Percentiles rank a stretch among this genome's conserved stretches.
phyloP scores from a whole-genome alignment of 2,888 invertebrate species.

The Scaptomyza flava region DNA sequence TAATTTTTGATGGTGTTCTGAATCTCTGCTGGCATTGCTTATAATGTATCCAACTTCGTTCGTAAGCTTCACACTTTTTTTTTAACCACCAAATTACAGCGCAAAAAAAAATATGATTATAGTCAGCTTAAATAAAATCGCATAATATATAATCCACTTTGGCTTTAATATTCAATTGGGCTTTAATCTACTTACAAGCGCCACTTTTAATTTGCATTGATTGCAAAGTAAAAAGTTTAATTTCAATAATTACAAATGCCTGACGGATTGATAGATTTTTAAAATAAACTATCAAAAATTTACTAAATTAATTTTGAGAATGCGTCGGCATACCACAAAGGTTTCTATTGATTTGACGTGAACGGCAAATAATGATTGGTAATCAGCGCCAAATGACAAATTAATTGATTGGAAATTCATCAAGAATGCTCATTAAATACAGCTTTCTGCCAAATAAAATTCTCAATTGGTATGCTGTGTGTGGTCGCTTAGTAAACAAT shows the following conservation, averaged over 20 bases:
- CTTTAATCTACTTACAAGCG: conserved; percentile 22
- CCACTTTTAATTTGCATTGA: conserved; percentile 22
- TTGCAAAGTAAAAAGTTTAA: not conserved
- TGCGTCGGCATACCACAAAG: not conserved
- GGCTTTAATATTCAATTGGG: conserved; percentile 4
- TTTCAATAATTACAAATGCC: not conserved
- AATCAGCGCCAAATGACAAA: conserved; percentile 68
- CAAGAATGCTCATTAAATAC: conserved; percentile 33
- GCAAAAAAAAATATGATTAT: conserved; percentile 11
- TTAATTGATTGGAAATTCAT: conserved; percentile 62
- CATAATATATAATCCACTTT: conserved; percentile 29
- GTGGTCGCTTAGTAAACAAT: conserved; percentile 11
- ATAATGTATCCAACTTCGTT: no score
- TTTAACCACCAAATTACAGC: not conserved
- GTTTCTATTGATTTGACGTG: conserved; percentile 14
- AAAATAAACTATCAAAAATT: no score
- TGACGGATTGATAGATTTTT: not conserved
- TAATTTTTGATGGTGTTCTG: not conserved
- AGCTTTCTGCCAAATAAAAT: conserved; percentile 34
- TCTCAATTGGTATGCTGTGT: conserved; percentile 16
- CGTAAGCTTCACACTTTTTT: not conserved
- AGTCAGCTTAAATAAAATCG: conserved; percentile 48
- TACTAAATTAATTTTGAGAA: not conserved
- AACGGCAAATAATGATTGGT: conserved; percentile 56
- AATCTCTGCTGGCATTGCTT: no score